Base-by-base conservation (phyloP, 37 sponge, comb jelly and placozoan species). In the Agelas oroides region DNA sequence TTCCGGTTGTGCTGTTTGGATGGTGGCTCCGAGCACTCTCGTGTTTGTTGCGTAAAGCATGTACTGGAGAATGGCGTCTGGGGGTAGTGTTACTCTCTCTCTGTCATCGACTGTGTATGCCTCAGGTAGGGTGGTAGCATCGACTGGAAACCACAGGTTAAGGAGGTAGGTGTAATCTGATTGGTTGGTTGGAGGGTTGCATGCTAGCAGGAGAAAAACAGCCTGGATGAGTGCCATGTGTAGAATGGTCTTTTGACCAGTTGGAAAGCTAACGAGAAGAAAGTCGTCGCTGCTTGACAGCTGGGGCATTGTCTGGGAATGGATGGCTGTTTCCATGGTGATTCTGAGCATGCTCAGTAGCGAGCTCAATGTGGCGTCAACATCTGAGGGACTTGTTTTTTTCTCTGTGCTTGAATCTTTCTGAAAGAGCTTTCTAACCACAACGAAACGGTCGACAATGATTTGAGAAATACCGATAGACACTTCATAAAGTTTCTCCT, bases 311-410 rank as follows among this genome's bases (percentile, higher is more conserved):
- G 70, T 39, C 28, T 86, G 70, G 38, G 86, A 60, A 16, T 59
- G 53, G 15, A 80, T 28, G 19, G 74, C 80, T 53, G 20, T 36
- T 19, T 87, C 87, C 74, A 79, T 31, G 21, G 73, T 72, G 38
- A 13, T 61, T 63, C 75, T 80, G 73, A 87, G 67, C 81, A 87
- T 52, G 54, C 65, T 58, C 34, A 87, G 73, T 53, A 87, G 81
- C n/a, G 80, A 66, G 17, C 65, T 59, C 21, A 73, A 34, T 1
- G 63, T 40, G 36, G 41, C 40, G 21, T 14, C 30, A 15, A 18
- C 36, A 17, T 20, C 39, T 16, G 0, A 53, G 5, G 12, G 14
- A 31, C 68, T 67, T 23, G 11, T n/a, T 2, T 14, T 35, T 5
- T 23, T 1, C 65, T 30, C 58, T 12, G 5, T 32, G 11, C 30